These are phyloP conservation scores for Sesia bembeciformis DNA, from an alignment of 2,888 invertebrate species.

Conservation along the genomic window DNA sequence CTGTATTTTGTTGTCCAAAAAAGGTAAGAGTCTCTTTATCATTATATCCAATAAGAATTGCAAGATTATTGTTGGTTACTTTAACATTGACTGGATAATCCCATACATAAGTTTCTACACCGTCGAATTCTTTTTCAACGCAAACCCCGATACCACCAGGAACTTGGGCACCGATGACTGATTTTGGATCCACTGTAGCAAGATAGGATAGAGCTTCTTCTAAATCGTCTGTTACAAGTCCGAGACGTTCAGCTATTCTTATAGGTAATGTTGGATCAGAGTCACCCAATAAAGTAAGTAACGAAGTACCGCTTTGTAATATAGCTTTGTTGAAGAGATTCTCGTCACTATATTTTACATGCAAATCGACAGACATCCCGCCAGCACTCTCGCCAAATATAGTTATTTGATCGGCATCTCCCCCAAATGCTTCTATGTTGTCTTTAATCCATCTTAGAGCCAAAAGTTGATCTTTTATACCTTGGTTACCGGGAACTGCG, in stretches of 20 bases:
- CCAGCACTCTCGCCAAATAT: constrained; percentile 45
- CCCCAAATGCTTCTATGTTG: constrained; percentile 43
- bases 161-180: constrained; percentile 19
- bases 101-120: constrained; percentile 27
- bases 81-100: constrained; percentile 23
- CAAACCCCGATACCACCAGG: constrained; percentile 21
- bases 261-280: constrained; percentile 24
- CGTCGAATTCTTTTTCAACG: constrained; percentile 30
- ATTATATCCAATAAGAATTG: constrained; percentile 21
- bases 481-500: constrained; percentile 41
- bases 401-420: constrained; percentile 34
- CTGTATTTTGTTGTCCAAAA: not conserved
- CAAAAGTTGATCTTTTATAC: constrained; percentile 38
- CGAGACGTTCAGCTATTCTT: constrained; percentile 30
- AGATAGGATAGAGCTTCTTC: constrained; percentile 26
- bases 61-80: constrained; percentile 25
- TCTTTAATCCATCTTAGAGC: constrained; percentile 42
- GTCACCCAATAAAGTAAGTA: constrained; percentile 20
- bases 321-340: constrained; percentile 35
- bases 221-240: constrained; percentile 15
- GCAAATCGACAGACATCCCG: constrained; percentile 24
- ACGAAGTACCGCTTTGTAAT: constrained; percentile 35
- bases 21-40: constrained; percentile 3
- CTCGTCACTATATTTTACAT: constrained; percentile 21
- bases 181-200: constrained; percentile 14